These are phyloP conservation scores for Mycalesis mineus DNA, from an alignment of 2,888 invertebrate genomes.

Conservation along the genomic window DNA sequence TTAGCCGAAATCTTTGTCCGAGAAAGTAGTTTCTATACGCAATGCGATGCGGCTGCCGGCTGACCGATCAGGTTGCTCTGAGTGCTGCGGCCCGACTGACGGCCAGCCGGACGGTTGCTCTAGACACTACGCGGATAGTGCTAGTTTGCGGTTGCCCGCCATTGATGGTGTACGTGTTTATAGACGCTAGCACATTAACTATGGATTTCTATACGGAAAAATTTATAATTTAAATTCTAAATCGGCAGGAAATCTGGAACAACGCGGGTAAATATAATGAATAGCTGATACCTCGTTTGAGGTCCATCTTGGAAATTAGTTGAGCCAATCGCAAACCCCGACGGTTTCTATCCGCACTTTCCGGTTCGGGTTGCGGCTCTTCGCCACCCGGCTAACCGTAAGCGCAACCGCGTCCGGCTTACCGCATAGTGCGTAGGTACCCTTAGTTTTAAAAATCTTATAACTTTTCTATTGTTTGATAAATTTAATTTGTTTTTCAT, in stretches of 20 bases:
- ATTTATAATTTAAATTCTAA: not conserved
- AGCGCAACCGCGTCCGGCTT: not conserved
- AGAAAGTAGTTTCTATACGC: no score
- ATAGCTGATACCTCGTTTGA: not conserved
- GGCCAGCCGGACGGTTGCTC: no score
- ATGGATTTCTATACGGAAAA: not conserved
- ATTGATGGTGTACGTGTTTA: not conserved
- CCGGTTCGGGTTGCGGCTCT: not conserved
- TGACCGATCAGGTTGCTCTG: no score
- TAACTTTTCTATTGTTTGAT: no score
- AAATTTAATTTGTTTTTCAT: no score
- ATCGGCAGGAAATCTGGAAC: not conserved
- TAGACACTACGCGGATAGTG: no score
- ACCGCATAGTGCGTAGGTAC: not conserved
- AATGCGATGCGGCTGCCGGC: no score
- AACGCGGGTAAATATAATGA: no score
- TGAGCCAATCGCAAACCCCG: not conserved
- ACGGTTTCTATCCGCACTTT: not conserved
- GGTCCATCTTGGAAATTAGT: no score
- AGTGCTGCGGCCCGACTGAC: no score
- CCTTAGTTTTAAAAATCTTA: no score
- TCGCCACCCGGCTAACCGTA: not conserved
- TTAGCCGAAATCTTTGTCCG: no score
- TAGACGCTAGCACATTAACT: not conserved
- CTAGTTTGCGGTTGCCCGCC: not conserved